phyloP scores from a whole-genome alignment of 2,797 vertebrate species.

The Bradypodion pumilum region DNA sequence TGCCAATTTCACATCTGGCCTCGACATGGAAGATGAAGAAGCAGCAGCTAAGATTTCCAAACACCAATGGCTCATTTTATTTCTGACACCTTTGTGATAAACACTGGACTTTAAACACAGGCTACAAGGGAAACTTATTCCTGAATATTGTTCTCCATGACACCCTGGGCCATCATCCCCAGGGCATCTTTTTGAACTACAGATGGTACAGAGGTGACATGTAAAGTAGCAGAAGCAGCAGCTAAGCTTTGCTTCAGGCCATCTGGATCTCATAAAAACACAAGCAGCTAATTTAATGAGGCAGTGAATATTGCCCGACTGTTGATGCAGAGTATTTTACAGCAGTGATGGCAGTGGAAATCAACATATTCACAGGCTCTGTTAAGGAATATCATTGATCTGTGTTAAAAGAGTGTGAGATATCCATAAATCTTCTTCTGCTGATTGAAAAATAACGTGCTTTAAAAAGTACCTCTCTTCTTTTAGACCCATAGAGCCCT shows the following conservation, averaged over 20 bases:
- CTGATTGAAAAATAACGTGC: not conserved
- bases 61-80: not conserved
- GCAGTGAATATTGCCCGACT: not conserved
- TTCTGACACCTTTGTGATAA: not conserved
- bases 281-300: conserved; percentile 26
- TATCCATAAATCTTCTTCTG: conserved; percentile 1
- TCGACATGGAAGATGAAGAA: no score
- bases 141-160: not conserved
- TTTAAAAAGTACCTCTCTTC: not conserved
- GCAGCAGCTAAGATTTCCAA: no score
- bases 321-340: conserved; percentile 8
- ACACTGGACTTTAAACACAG: not conserved
- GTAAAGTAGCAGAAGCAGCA: not conserved
- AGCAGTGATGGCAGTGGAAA: conserved; percentile 17
- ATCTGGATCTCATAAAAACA: conserved; percentile 27
- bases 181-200: not conserved
- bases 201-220: not conserved
- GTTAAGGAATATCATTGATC: not conserved
- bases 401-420: not conserved
- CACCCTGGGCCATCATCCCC: not conserved
- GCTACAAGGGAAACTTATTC: not conserved
- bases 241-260: not conserved
- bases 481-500: not conserved
- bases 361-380: rapidly evolving
- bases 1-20: no score